Evolutionary conservation across 2,888 invertebrate genomes (phyloP), one percentile per base, ranked within the genome.

Genomic region (Syrphus vitripennis): DNA sequence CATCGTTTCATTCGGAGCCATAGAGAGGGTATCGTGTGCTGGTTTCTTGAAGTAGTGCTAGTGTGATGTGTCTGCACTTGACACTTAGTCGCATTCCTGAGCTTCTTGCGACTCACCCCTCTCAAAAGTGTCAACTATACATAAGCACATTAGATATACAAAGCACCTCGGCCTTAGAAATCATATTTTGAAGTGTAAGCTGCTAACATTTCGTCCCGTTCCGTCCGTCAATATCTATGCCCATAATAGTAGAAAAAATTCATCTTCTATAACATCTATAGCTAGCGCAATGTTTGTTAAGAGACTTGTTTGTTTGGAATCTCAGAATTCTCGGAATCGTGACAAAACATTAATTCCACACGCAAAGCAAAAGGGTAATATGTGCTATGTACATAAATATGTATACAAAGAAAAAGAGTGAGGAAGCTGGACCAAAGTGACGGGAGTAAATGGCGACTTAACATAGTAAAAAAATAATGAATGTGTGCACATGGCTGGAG

Each of bases 241-340:
- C 59, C 72, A n/a, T n/a, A n/a, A n/a, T n/a, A 70, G 50, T 50
- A 42, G 75, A 57, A 79, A 34, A 61, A 79, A 70, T 75, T 79
- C 48, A 70, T 70, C 61, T 63, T 69, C 34, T 77, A 59, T 70
- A n/a, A 77, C 16, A 34, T 6, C 24, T 19, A 3, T 19, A 3
- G n/a, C 29, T 37, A 59, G 59, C 19, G 21, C 14, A 14, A 65
- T 86, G 77, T 88, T 83, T 88, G 78, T 87, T 87, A 48, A 74
- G 53, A 65, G 59, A 75, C 70, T 67, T 79, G 74, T 82, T 86
- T 82, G 74, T 75, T 82, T 74, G 82, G 84, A 80, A 88, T 86
- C 86, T 80, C 65, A 80, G 89, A 89, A 90, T 90, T 90, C 91
- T 89, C 88, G 88, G 90, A 90, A 90, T 90, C 90, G 91, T 90